Evolutionary conservation across 1,140 invertebrate species (phyloP).

Genomic region (Heterodera carotae): DNA sequence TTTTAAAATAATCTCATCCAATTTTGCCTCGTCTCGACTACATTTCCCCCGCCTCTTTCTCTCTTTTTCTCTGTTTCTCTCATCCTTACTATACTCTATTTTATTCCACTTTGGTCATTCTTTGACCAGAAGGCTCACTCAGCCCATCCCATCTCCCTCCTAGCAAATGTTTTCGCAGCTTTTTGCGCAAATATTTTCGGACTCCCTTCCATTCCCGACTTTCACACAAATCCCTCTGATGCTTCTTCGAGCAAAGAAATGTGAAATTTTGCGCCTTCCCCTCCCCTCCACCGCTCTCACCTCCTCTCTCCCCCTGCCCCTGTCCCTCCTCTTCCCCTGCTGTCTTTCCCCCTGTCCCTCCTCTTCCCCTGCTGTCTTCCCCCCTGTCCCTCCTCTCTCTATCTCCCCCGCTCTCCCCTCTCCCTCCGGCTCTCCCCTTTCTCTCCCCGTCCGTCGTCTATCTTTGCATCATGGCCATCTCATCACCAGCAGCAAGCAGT

Average conservation of each 20-base stretch:
- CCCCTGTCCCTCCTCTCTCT: no score
- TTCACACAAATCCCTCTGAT: background rate
- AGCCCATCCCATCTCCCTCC: no score
- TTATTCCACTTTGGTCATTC: background rate
- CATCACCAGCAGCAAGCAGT: no score
- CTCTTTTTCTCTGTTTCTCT: no score
- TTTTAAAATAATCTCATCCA: background rate
- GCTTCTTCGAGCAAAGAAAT: background rate
- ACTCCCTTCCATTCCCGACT: background rate
- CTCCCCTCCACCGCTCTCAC: no score
- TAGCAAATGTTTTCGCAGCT: background rate
- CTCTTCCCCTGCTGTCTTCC: background rate
- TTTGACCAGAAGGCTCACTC: background rate
- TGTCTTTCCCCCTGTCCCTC: background rate
- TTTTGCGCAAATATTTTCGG: conserved; percentile 2
- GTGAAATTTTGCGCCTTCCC: background rate
- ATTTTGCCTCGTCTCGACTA: background rate
- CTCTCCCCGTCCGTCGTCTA: no score
- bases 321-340: background rate
- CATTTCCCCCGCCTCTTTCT: no score
- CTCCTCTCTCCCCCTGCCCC: no score
- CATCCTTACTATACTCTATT: background rate
- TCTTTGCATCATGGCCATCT: no score
- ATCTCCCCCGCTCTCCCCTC: no score
- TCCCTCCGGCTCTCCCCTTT: no score